Percentiles rank a stretch among this genome's conserved stretches.
phyloP scores from a whole-genome alignment of 1,140 invertebrate species.

The Macrobrachium rosenbergii region DNA sequence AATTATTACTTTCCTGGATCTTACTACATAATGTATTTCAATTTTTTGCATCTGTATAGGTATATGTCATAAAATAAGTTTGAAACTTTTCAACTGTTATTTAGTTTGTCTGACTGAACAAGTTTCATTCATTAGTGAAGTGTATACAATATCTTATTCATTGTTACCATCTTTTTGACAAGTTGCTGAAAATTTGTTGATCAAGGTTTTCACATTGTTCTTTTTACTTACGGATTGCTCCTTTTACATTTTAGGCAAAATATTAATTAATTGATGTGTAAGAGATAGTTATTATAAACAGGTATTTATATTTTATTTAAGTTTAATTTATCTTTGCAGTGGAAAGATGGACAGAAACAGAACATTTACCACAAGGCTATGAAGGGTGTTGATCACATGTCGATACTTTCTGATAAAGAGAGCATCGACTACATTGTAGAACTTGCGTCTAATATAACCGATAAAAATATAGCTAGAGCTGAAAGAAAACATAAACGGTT shows the following conservation, averaged over 20 bases:
- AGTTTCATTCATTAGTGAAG: too few species aligned
- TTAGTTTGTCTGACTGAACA: too few species aligned
- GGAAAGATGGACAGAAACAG: conserved; percentile 78
- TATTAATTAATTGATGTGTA: not conserved
- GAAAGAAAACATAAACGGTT: not conserved
- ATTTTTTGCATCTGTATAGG: too few species aligned
- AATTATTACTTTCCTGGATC: too few species aligned
- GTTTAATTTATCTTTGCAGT: conserved; percentile 71
- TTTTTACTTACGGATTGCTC: too few species aligned
- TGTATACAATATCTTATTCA: too few species aligned
- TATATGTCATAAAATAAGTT: too few species aligned
- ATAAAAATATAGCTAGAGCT: not conserved
- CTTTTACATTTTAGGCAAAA: not conserved
- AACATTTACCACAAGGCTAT: conserved; percentile 71
- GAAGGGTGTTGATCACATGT: conserved; percentile 81
- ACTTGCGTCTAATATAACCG: conserved; percentile 58
- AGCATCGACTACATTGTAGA: conserved; percentile 69
- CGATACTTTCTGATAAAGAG: conserved; percentile 76
- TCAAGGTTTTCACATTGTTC: too few species aligned
- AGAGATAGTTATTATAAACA: not conserved
- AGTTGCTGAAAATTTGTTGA: too few species aligned
- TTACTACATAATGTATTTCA: too few species aligned
- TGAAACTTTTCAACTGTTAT: too few species aligned
- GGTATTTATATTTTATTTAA: not conserved
- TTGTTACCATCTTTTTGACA: too few species aligned